Base-by-base conservation (phyloP, 2,113 vertebrate species). In the Gasterosteus nipponicus region DNA sequence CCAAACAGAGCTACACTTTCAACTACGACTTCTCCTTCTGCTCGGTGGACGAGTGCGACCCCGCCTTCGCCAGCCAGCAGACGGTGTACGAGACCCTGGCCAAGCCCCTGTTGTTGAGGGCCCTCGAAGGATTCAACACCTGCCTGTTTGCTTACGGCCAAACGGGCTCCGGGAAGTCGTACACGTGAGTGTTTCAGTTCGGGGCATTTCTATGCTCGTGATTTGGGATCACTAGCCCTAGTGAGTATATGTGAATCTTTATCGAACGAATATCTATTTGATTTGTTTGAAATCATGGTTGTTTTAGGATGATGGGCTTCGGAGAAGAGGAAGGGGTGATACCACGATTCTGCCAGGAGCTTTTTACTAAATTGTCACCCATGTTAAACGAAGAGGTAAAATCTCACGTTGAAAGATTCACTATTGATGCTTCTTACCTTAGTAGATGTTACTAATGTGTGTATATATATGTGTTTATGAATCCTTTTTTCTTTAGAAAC, bases 141-240 rank as follows among this genome's bases (percentile, higher is more conserved):
- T 99, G 98, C 71, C 93, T 99, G 41, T 99, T 99, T 86, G 97
- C 98, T 16, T 99, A 99, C 2, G 97, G 98, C 0, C 98, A 99
- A 89, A 99, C 98, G 0, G 98, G 98, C 46, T 98, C 98, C 68
- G 98, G 98, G 68, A 99, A 99, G 83, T 99, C 98, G 0, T 99
- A 99, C 80, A 99, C 98, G 97, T 99, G 87, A 94, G 97, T 85
- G 83, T 22, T 75, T 71, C 29, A 10, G 10, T 14, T 54, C 2
- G 10, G 11, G 16, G 47, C 4, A n/a, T 33, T 33, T 42, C 1
- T 42, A 29, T 9, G 3, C 7, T 49, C 5, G 33, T 3, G 35
- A 29, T 57, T 0, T 73, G 22, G 22, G 22, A 26, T 26, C 22
- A 26, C 10, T 3, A n/a, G 10, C 39, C 35, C 6, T 60, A 3